Evolutionary conservation across 1,140 invertebrate species (phyloP).

Genomic region (Caenorhabditis remanei): DNA sequence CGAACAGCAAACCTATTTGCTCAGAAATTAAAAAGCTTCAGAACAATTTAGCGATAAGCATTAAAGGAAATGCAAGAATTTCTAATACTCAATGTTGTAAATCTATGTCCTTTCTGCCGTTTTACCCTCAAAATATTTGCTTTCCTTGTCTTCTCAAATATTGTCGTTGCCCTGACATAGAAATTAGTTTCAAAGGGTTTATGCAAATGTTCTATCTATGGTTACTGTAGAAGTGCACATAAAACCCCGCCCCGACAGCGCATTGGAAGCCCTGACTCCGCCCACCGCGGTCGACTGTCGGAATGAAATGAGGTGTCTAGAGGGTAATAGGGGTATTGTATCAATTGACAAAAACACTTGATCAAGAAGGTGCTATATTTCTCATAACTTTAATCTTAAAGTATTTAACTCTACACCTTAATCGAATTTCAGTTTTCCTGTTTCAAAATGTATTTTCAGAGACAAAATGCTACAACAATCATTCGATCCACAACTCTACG

Average conservation of each 20-base stretch:
- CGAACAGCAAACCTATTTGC: too few relatives aligned
- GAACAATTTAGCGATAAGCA: not conserved
- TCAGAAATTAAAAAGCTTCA: too few relatives aligned
- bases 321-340: conserved; percentile 43
- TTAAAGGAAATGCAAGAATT: not conserved
- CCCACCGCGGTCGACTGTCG: not conserved
- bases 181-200: conserved; percentile 37
- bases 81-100: conserved; percentile 8
- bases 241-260: conserved; percentile 10
- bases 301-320: conserved; percentile 25
- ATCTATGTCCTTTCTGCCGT: conserved; percentile 23
- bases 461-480: conserved; percentile 38
- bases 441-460: not conserved
- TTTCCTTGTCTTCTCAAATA: conserved; percentile 47
- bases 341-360: conserved; percentile 30
- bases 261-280: conserved; percentile 41
- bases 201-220: conserved; percentile 8
- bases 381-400: not conserved
- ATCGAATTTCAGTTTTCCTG: not conserved
- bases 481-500: conserved; percentile 32
- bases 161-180: not conserved
- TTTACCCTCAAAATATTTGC: conserved; percentile 39
- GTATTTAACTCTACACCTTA: not conserved
- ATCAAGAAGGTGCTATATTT: not conserved
- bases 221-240: not conserved